phyloP scores from a whole-genome alignment of 2,113 vertebrate species.

The Etheostoma spectabile region DNA sequence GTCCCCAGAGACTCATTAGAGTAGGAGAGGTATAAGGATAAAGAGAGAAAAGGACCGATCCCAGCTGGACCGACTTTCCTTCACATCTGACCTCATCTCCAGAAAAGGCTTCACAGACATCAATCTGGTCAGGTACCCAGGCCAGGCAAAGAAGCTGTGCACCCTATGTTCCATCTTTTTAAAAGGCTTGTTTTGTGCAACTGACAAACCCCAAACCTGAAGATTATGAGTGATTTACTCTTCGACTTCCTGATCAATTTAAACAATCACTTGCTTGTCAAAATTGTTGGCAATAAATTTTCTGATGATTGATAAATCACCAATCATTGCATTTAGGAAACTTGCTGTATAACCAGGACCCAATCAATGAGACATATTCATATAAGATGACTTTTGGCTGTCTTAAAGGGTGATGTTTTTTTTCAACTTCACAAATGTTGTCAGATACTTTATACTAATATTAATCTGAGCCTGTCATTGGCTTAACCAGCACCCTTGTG shows the following conservation, averaged over 20 bases:
- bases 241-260: no score
- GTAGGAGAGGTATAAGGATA: constrained; percentile 51
- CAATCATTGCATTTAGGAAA: not conserved
- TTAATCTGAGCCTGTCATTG: no score
- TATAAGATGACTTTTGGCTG: no score
- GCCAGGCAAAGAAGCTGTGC: not conserved
- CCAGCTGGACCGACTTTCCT: constrained; percentile 76
- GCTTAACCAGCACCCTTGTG: no score
- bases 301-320: not conserved
- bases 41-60: constrained; percentile 58
- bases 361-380: no score
- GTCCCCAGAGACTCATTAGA: constrained; percentile 82
- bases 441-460: no score
- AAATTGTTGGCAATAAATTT: not conserved
- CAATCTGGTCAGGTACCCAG: constrained; percentile 46
- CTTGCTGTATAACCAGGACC: not conserved
- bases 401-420: no score
- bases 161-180: not conserved
- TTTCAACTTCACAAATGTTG: no score
- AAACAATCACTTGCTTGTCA: no score
- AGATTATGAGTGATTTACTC: not conserved
- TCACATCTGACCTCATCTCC: constrained; percentile 69
- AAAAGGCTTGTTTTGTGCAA: not conserved
- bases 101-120: constrained; percentile 10
- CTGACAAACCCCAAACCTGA: not conserved